Conservation (phyloP, 2,797 vertebrate species). For the Lutjanus argentimaculatus region DNA sequence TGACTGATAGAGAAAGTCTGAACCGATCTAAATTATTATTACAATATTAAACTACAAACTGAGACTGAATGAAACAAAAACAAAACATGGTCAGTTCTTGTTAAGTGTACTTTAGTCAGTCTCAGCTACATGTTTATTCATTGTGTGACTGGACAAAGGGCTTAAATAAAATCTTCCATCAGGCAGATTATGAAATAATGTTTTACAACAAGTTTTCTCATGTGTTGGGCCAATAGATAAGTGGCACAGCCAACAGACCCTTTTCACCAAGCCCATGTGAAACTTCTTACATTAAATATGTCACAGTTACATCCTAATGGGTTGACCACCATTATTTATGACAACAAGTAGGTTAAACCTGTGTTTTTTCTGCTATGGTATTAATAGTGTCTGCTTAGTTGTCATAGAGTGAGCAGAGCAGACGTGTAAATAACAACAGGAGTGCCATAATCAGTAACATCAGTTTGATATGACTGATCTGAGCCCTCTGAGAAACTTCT, state of each 20-base stretch:
- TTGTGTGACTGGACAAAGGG: neutral
- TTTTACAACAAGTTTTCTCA: neutral
- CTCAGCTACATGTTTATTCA: neutral
- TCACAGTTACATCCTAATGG: neutral
- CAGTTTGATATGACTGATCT: neutral
- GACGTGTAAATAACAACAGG: neutral
- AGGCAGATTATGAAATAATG: neutral
- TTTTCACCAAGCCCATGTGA: neutral
- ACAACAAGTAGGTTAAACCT: neutral
- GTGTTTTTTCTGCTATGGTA: neutral
- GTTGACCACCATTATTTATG: neutral
- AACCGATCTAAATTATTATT: neutral
- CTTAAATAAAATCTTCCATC: neutral
- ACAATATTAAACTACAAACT: neutral
- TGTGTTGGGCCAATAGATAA: neutral
- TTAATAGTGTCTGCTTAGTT: neutral
- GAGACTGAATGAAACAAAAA: no score
- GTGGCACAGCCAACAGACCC: no score
- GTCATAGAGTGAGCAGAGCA: neutral
- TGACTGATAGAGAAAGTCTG: neutral
- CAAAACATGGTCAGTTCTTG: no score
- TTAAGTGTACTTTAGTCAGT: neutral
- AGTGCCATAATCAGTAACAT: neutral
- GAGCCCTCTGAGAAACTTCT: no score
- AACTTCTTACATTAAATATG: neutral